Conservation (phyloP, 2,113 vertebrate genomes). For the Phycodurus eques region DNA sequence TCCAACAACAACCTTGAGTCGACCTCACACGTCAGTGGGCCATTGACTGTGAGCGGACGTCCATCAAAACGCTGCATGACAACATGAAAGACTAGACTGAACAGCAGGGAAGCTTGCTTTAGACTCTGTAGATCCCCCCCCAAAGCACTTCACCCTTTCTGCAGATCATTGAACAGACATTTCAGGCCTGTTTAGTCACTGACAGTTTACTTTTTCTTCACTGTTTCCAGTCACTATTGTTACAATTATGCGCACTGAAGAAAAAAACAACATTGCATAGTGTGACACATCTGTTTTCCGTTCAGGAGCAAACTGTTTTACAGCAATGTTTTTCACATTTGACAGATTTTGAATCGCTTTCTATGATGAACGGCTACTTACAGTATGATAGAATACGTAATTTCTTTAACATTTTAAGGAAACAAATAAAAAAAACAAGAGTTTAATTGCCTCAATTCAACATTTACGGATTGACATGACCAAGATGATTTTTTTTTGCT, state of each 20-base stretch:
- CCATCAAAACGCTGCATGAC: slow-evolving; percentile 5
- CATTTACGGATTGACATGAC: too few species aligned
- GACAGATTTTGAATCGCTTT: neutral
- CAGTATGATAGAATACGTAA: too few species aligned
- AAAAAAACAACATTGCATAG: neutral
- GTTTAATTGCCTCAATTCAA: too few species aligned
- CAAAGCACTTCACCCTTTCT: neutral
- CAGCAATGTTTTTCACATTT: neutral
- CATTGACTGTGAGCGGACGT: slow-evolving; percentile 9
- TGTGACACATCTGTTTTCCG: neutral
- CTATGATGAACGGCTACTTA: neutral
- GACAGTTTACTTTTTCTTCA: slow-evolving; percentile 11
- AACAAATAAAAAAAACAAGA: too few species aligned
- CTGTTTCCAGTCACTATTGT: neutral
- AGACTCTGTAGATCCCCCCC: neutral
- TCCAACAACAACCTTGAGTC: slow-evolving; percentile 16
- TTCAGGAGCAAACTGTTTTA: neutral
- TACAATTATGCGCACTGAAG: neutral
- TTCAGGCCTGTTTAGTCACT: neutral
- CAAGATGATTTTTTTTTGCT: too few species aligned
- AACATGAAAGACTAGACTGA: slow-evolving; percentile 1
- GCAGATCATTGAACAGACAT: slow-evolving; percentile 1
- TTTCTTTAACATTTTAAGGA: too few species aligned
- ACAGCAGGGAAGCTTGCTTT: slow-evolving; percentile 9
- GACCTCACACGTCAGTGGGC: slow-evolving; percentile 6